Evolutionary conservation across 1,140 invertebrate species (phyloP).

Genomic region (Antheraea mylitta): DNA sequence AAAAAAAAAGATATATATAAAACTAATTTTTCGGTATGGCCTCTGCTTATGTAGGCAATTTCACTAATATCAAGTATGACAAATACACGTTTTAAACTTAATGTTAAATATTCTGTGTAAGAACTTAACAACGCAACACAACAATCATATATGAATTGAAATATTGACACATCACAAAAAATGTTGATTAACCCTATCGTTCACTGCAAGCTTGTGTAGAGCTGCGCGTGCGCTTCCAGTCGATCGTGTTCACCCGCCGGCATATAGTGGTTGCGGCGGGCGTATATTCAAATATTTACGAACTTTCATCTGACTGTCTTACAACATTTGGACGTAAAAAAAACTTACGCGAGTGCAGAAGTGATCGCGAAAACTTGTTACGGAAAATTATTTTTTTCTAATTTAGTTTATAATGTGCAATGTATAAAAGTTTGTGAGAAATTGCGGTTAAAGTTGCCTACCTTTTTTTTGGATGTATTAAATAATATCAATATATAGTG

Average conservation of each 20-base stretch:
- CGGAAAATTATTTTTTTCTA: neutral
- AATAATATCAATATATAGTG: neutral
- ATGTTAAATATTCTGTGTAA: too few species aligned
- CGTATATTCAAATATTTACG: neutral
- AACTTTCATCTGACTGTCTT: neutral
- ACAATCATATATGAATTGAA: neutral
- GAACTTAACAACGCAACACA: too few species aligned
- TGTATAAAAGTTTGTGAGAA: neutral
- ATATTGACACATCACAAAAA: slow-evolving; percentile 24
- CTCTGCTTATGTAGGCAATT: too few species aligned
- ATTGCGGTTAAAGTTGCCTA: neutral
- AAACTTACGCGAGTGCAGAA: slow-evolving; percentile 6
- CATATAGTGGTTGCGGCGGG: slow-evolving; percentile 33
- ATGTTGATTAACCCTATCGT: slow-evolving; percentile 47
- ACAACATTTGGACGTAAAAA: slow-evolving; percentile 1
- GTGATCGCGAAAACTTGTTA: neutral
- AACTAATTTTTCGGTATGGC: too few species aligned
- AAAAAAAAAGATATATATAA: too few species aligned
- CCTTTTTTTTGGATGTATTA: neutral
- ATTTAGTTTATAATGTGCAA: neutral
- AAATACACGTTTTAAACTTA: too few species aligned
- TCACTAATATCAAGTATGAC: too few species aligned
- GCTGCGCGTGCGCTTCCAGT: slow-evolving; percentile 68
- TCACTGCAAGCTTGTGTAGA: slow-evolving; percentile 40
- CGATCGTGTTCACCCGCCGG: slow-evolving; percentile 50